Evolutionary conservation across 2,113 vertebrate species (phyloP).

Genomic region (Calypte anna): DNA sequence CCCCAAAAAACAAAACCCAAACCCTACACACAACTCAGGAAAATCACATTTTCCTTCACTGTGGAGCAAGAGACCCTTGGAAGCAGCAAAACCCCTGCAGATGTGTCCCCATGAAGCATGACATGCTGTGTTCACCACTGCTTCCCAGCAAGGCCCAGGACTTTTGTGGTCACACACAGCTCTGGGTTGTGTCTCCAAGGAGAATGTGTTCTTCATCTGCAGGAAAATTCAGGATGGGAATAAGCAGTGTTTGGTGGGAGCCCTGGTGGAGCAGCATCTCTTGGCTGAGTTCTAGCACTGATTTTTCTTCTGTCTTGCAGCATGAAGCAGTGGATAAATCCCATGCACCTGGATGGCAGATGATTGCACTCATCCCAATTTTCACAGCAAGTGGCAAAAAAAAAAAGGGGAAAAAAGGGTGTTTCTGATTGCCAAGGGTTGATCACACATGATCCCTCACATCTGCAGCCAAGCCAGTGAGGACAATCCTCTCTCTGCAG

Average conservation of each 20-base stretch:
- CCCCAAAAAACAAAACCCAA: not conserved
- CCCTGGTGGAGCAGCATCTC: not conserved
- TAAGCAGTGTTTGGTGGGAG: conserved; percentile 3
- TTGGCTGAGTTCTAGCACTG: rapidly evolving
- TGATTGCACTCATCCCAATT: not conserved
- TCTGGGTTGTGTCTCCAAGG: not conserved
- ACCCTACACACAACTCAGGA: not conserved
- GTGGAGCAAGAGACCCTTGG: not conserved
- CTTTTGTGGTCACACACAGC: not conserved
- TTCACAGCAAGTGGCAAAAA: not conserved
- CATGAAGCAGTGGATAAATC: not conserved
- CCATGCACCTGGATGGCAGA: not conserved
- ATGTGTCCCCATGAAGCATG: not conserved
- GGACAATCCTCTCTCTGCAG: not conserved
- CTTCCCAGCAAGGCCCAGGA: not conserved
- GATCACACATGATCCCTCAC: not conserved
- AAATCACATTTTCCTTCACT: not conserved
- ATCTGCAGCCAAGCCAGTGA: not conserved
- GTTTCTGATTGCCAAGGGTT: not conserved
- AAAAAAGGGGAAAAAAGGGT: not conserved
- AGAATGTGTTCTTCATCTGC: not conserved
- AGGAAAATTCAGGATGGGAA: not conserved
- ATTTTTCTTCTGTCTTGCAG: not conserved
- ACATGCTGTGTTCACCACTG: not conserved
- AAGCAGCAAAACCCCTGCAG: not conserved